Base-by-base conservation (phyloP, 2,797 vertebrate genomes). In the Smutsia temminckii region DNA sequence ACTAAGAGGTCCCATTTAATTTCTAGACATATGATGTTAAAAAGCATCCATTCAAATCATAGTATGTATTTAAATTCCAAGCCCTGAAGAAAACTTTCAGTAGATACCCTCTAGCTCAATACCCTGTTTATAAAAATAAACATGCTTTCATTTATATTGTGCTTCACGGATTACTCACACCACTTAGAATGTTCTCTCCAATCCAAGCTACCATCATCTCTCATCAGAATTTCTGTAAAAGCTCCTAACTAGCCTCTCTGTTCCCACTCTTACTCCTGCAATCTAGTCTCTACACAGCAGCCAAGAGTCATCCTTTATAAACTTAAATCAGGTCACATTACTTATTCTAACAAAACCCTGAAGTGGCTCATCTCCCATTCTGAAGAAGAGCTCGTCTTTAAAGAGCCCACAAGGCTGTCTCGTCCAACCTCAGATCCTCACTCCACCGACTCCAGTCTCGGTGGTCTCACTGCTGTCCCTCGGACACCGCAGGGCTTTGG, bases 61-160 rank as follows among this genome's bases (percentile, higher is more conserved):
- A 59, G 49, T 32, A 66, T 23, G 69, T 49, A 85, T 71, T 87
- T 84, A 89, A 93, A 92, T 80, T 89, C 23, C 83, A 94, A 84
- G 55, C 1, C 27, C 53, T 61, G 12, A 77, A 74, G 64, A 32
- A 68, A 77, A 90, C 14, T 13, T 40, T 72, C 74, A 91, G 9
- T 49, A 20, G 61, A 57, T 53, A 42, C 5, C 12, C 8, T 77
- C 40, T 37, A 51, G 32, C 9, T 53, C 20, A 66, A 63, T 11
- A 81, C 10, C 51, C 25, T 10, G 2, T 51, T 37, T 85, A 17
- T 37, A 86, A 75, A 25, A 83, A 92, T 51, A 91, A 92, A 78
- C n/a, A 83, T 3, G 49, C 25, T 6, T 64, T 74, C 32, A 61
- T 37, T 59, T 42, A 40, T 25, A 42, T 2, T 59, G 9, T 61